phyloP scores from a whole-genome alignment of 2,888 invertebrate genomes.

The Caenorhabditis panamensis region DNA sequence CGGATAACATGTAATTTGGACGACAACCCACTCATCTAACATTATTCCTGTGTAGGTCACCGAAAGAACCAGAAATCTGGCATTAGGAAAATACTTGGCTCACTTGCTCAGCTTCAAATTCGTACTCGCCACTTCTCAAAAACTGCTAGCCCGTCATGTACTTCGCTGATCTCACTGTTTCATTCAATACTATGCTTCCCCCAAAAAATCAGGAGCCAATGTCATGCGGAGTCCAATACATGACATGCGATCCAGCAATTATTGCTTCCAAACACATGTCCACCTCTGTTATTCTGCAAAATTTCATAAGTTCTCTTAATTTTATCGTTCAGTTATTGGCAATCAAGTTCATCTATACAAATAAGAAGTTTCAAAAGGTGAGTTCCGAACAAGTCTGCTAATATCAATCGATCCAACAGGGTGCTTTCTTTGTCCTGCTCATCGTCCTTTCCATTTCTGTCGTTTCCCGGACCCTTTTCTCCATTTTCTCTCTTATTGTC shows the following conservation, averaged over 20 bases:
- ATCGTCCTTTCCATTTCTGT: constrained; percentile 12
- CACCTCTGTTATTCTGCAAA: not conserved
- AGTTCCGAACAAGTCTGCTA: not conserved
- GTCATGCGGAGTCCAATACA: too few relatives aligned
- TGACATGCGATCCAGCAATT: not conserved
- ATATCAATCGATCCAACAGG: constrained; percentile 1
- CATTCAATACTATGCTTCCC: too few relatives aligned
- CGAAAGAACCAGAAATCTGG: not conserved
- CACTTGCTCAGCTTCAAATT: too few relatives aligned
- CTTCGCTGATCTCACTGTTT: too few relatives aligned
- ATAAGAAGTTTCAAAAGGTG: constrained; percentile 1
- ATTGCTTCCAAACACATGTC: not conserved
- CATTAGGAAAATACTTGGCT: not conserved
- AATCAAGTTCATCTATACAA: constrained; percentile 1
- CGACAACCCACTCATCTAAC: not conserved
- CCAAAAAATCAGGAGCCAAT: too few relatives aligned
- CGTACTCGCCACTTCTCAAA: too few relatives aligned
- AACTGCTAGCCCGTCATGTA: too few relatives aligned
- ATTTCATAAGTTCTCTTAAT: not conserved
- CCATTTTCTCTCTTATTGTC: not conserved
- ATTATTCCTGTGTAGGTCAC: not conserved
- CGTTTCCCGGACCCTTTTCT: constrained; percentile 5
- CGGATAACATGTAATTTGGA: not conserved
- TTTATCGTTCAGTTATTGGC: not conserved
- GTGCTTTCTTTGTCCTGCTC: constrained; percentile 15